A percentile compares a stretch with the other conserved stretches of the same genome.
Conservation (phyloP, 2,113 vertebrate species). For the Phalacrocorax pelagicus region DNA sequence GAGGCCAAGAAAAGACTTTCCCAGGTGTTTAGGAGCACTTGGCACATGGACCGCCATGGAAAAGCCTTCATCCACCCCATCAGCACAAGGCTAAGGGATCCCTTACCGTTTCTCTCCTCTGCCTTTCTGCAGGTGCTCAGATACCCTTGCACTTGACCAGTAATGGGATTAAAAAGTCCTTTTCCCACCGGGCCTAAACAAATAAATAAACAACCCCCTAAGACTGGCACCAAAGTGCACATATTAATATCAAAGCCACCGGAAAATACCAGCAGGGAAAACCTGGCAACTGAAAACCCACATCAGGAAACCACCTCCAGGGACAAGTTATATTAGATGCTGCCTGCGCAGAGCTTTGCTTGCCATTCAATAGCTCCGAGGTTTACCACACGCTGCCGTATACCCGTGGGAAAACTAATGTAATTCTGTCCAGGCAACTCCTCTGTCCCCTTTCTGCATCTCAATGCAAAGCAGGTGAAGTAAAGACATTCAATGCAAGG, state of each 20-base stretch:
- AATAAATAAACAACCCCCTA: neutral
- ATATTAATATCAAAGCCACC: neutral
- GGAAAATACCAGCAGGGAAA: neutral
- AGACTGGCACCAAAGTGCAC: rapidly evolving
- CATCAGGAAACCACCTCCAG: neutral
- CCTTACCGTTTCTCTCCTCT: neutral
- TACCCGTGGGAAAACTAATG: neutral
- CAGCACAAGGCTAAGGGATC: neutral
- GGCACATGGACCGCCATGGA: rapidly evolving
- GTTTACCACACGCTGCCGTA: neutral
- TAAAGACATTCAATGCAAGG: neutral
- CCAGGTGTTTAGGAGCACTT: neutral
- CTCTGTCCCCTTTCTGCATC: neutral
- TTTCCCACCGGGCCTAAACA: neutral
- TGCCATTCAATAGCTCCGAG: neutral
- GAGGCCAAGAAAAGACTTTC: neutral
- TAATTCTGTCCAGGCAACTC: neutral
- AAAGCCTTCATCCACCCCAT: neutral
- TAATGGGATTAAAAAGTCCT: neutral
- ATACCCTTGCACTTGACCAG: neutral
- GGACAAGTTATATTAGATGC: neutral
- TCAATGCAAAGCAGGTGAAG: neutral
- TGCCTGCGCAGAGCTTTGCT: neutral
- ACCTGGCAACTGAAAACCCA: neutral
- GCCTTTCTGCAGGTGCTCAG: neutral